These are phyloP conservation scores for Brachypalpus laphriformis DNA, from an alignment of 2,888 invertebrate species.

Conservation along the genomic window DNA sequence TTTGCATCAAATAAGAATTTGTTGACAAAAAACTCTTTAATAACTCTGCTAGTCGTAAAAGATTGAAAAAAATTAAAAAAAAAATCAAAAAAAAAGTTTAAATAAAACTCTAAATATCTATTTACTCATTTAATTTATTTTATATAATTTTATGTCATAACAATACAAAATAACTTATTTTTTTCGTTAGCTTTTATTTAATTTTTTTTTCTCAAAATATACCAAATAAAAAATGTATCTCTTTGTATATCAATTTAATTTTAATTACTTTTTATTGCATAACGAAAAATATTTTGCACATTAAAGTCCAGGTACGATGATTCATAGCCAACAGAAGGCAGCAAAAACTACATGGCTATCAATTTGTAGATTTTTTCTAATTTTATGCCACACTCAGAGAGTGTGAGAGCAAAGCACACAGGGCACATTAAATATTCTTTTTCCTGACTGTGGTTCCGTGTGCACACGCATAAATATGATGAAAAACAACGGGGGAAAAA, in stretches of 20 bases:
- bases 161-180: constrained; percentile 35
- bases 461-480: constrained; percentile 72
- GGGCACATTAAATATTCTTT: constrained; percentile 18
- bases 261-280: constrained; percentile 61
- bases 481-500: constrained; percentile 24
- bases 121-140: constrained; percentile 64
- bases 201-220: constrained; percentile 39
- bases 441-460: constrained; percentile 65
- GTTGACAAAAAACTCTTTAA: constrained; percentile 63
- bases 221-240: constrained; percentile 66
- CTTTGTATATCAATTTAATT: constrained; percentile 58
- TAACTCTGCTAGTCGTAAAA: constrained; percentile 80
- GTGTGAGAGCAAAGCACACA: constrained; percentile 20
- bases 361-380: constrained; percentile 46
- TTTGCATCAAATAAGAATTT: constrained; percentile 29
- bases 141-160: constrained; percentile 64
- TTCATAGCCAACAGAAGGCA: constrained; percentile 42
- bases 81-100: constrained; percentile 46
- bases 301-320: constrained; percentile 55
- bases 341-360: constrained; percentile 2
- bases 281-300: constrained; percentile 24
- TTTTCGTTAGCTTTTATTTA: constrained; percentile 1
- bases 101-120: constrained; percentile 38
- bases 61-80: constrained; percentile 80
- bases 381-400: constrained; percentile 41